Evolutionary conservation across 2,888 invertebrate species (phyloP).

Genomic region (Dolichomitus sp.): DNA sequence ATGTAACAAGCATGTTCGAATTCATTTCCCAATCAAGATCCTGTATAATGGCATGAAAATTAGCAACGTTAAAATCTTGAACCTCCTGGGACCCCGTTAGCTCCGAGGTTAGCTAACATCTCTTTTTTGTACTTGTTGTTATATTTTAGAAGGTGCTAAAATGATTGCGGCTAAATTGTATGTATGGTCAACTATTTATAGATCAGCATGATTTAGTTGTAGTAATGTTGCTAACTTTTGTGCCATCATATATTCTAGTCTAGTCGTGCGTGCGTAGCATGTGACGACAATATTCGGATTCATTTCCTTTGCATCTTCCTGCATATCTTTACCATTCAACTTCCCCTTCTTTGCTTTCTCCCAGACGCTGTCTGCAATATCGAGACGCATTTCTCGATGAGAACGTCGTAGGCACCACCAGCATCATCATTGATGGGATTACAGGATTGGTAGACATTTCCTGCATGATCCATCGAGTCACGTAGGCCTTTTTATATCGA

Average conservation of each 20-base stretch:
- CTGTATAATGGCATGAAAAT: too few species aligned
- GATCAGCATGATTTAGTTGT: too few species aligned
- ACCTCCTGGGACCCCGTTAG: too few species aligned
- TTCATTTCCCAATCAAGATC: too few species aligned
- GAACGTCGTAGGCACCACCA: background rate
- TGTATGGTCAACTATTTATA: too few species aligned
- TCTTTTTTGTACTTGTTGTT: too few species aligned
- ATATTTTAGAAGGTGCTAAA: too few species aligned
- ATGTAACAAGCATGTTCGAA: too few species aligned
- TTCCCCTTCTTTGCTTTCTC: background rate
- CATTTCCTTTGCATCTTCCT: slow-evolving; percentile 47
- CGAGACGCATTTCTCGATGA: background rate
- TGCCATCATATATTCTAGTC: background rate
- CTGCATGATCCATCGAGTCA: slow-evolving; percentile 52
- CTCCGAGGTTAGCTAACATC: too few species aligned
- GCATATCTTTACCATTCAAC: background rate
- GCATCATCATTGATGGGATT: slow-evolving; percentile 27
- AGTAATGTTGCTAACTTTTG: too few species aligned
- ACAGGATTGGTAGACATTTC: background rate
- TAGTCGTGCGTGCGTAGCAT: slow-evolving; percentile 24
- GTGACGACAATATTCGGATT: slow-evolving; percentile 41
- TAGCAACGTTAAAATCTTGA: too few species aligned
- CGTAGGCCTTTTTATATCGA: slow-evolving; percentile 63
- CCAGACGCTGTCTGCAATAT: background rate
- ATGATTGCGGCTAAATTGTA: too few species aligned